Conservation (phyloP, 92 coral and sea anemone species). For the Parazoanthus atlanticus region DNA sequence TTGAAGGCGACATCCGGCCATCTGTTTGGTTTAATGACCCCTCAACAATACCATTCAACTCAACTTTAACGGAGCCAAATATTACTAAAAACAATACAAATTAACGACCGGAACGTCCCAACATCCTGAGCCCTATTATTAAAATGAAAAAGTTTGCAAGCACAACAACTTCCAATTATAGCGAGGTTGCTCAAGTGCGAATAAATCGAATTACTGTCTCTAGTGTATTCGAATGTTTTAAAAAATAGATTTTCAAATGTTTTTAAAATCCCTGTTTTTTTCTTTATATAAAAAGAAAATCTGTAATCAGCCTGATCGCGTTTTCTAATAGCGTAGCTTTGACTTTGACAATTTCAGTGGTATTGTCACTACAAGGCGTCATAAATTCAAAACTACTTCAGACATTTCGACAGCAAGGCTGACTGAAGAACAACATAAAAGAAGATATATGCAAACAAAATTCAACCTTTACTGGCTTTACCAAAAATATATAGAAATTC, state of each 20-base stretch:
- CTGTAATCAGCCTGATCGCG: neutral
- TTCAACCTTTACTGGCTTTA: neutral
- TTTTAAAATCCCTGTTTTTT: neutral
- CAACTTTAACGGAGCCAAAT: conserved; percentile 32
- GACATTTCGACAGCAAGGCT: conserved; percentile 16
- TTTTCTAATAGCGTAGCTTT: neutral
- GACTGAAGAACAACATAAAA: neutral
- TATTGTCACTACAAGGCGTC: neutral
- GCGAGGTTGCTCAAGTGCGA: neutral
- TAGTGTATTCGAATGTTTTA: neutral
- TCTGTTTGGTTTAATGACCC: conserved; percentile 29
- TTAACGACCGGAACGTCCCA: conserved; percentile 16
- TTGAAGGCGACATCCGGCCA: conserved; percentile 15
- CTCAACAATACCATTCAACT: conserved; percentile 30
- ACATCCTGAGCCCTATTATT: conserved; percentile 32
- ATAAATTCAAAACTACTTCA: conserved; percentile 3
- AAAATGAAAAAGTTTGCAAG: conserved; percentile 20
- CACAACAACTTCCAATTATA: neutral
- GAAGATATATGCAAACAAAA: conserved; percentile 4
- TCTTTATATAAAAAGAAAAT: neutral
- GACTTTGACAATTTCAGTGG: neutral
- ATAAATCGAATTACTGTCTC: neutral
- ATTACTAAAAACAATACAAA: conserved; percentile 23
- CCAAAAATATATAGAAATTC: conserved; percentile 3
- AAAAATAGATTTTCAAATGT: neutral